Percentiles rank a stretch among this genome's conserved stretches.
phyloP scores from a whole-genome alignment of 2,113 vertebrate genomes.

The Phoxinus phoxinus region DNA sequence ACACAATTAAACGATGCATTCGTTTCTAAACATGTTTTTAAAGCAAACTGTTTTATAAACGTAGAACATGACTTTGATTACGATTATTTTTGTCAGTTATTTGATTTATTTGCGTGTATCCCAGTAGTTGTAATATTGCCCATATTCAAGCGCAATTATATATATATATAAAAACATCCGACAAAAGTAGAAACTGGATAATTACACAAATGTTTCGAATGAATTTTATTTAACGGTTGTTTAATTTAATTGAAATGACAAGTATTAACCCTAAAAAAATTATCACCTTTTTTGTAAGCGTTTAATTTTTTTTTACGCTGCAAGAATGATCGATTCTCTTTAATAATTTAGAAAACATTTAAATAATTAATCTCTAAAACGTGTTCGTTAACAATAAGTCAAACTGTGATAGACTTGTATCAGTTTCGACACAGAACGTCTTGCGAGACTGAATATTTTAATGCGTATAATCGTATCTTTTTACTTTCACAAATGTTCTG shows the following conservation, averaged over 20 bases:
- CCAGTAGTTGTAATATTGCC: background rate
- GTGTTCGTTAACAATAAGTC: background rate
- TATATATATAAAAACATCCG: background rate
- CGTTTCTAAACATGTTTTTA: background rate
- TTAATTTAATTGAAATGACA: background rate
- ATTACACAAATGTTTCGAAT: background rate
- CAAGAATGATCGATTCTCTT: background rate
- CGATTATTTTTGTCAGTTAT: background rate
- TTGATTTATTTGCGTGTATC: background rate
- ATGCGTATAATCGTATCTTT: background rate
- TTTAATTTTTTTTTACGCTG: background rate
- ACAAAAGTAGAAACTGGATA: slow-evolving; percentile 2
- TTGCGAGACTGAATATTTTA: background rate
- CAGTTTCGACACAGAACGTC: background rate
- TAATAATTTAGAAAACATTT: background rate
- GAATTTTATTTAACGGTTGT: background rate
- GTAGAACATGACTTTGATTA: background rate
- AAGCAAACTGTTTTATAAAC: background rate
- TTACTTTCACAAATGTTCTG: background rate
- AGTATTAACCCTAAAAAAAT: background rate
- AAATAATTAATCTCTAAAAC: background rate
- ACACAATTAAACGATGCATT: background rate
- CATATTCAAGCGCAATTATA: background rate
- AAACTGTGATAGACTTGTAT: background rate
- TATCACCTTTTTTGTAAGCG: background rate